Evolutionary conservation across 2,797 vertebrate species (phyloP).

Genomic region (Catamblyrhynchus diadema): DNA sequence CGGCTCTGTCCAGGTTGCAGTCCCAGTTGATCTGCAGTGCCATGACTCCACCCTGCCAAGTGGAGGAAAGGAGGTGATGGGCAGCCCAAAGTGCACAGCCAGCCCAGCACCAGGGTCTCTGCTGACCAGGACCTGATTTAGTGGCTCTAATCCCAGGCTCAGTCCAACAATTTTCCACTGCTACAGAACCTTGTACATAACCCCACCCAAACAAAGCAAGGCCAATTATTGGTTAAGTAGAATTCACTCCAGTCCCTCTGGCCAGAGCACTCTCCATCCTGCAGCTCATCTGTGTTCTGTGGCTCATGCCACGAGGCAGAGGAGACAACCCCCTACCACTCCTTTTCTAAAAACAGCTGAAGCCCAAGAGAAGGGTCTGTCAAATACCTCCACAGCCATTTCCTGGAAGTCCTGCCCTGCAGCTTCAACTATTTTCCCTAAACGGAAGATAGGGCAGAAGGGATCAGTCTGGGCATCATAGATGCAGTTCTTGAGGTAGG

Average conservation of each 20-base stretch:
- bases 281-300: neutral
- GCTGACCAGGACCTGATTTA: neutral
- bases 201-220: neutral
- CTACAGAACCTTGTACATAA: neutral
- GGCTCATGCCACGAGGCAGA: neutral
- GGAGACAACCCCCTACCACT: neutral
- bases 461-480: constrained; percentile 79
- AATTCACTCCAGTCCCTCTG: neutral
- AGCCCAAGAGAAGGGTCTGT: neutral
- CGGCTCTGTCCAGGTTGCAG: constrained; percentile 84
- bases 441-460: constrained; percentile 88
- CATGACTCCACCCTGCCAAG: constrained; percentile 86
- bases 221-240: neutral
- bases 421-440: constrained; percentile 79
- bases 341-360: neutral
- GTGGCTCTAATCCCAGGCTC: neutral
- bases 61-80: neutral
- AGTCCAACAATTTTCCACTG: neutral
- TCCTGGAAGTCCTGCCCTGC: constrained; percentile 86
- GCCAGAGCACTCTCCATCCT: neutral
- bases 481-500: constrained; percentile 82
- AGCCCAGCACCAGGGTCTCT: neutral
- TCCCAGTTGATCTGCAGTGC: constrained; percentile 88
- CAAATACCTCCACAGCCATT: constrained; percentile 84
- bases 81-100: neutral